Conservation (phyloP, 2,888 invertebrate genomes). For the Alentia gelatinosa region DNA sequence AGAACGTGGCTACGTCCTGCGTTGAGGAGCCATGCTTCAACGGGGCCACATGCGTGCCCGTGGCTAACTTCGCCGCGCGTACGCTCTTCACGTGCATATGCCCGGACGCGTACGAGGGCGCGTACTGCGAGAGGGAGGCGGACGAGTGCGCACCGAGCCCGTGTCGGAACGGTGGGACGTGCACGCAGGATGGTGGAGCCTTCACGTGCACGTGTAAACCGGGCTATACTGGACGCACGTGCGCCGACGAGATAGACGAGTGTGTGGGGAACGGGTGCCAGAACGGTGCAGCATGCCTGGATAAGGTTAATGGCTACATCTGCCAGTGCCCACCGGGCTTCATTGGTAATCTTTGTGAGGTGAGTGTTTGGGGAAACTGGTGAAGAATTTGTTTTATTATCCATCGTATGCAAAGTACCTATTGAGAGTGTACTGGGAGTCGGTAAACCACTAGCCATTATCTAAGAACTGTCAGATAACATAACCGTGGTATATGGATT, state of each 20-base stretch:
- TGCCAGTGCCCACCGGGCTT: conserved; percentile 55
- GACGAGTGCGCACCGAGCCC: background rate
- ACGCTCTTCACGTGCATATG: conserved; percentile 31
- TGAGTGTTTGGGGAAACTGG: background rate
- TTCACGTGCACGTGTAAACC: background rate
- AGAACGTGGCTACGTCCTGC: conserved; percentile 1
- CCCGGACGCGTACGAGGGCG: background rate
- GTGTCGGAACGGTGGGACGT: conserved; percentile 39
- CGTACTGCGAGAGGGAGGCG: background rate
- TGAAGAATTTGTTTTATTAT: background rate
- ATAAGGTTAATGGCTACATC: conserved; percentile 53
- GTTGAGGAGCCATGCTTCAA: background rate
- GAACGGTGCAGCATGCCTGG: conserved; percentile 88
- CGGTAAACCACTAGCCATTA: too few species aligned
- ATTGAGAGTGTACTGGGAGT: too few species aligned
- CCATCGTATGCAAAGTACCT: background rate
- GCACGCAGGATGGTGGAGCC: background rate
- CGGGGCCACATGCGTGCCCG: background rate
- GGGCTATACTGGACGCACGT: background rate
- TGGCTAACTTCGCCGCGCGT: background rate
- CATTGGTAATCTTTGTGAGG: conserved; percentile 6
- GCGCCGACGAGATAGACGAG: conserved; percentile 12
- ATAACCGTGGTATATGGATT: too few species aligned
- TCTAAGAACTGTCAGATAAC: too few species aligned
- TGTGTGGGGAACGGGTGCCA: conserved; percentile 87